These are phyloP conservation scores for Nothocercus julius DNA, from an alignment of 2,113 vertebrate species.

Conservation along the genomic window DNA sequence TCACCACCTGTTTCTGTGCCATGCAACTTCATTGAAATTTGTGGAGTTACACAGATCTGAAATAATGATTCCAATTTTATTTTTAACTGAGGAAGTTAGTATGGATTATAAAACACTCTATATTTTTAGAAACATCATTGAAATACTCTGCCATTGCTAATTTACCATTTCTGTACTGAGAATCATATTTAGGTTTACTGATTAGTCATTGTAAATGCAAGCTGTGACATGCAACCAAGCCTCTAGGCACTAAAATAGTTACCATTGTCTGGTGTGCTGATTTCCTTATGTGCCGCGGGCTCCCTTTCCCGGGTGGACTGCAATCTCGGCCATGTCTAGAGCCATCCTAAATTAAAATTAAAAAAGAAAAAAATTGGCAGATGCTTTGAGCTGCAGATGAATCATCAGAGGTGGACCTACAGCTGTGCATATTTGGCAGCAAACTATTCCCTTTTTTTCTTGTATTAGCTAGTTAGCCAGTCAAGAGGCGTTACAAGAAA, in stretches of 20 bases:
- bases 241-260: constrained; percentile 55
- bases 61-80: constrained; percentile 24
- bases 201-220: constrained; percentile 63
- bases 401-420: constrained; percentile 53
- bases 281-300: not conserved
- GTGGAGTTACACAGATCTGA: not conserved
- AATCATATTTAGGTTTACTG: constrained; percentile 52
- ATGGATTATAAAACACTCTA: not conserved
- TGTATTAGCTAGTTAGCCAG: constrained; percentile 42
- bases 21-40: constrained; percentile 1
- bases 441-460: constrained; percentile 39
- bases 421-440: constrained; percentile 50
- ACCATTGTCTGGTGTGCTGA: constrained; percentile 35
- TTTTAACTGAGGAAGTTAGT: constrained; percentile 50
- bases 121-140: constrained; percentile 68
- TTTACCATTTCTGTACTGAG: constrained; percentile 54
- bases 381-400: constrained; percentile 33
- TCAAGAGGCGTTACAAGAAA: constrained; percentile 6
- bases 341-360: constrained; percentile 49
- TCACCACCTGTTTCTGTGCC: constrained; percentile 38
- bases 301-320: constrained; percentile 29
- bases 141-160: constrained; percentile 52
- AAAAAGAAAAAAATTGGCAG: constrained; percentile 47
- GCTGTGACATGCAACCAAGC: constrained; percentile 17
- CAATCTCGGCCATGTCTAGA: constrained; percentile 30